These are phyloP conservation scores for Saccopteryx bilineata DNA, from an alignment of 2,113 vertebrate species.

Conservation along the genomic window DNA sequence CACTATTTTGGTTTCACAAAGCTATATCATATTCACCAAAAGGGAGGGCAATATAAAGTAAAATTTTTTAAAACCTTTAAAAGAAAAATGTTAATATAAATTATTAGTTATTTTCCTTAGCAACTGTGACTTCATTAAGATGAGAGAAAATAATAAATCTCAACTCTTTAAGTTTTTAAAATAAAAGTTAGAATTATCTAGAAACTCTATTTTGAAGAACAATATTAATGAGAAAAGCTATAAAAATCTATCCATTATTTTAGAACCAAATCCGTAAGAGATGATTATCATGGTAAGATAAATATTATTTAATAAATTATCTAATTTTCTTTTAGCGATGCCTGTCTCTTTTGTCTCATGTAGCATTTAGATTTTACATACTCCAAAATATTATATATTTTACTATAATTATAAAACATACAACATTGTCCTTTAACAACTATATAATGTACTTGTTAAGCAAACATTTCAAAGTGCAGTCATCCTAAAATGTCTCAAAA, in stretches of 20 bases:
- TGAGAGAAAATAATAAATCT: conserved; percentile 43
- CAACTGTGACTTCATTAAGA: conserved; percentile 28
- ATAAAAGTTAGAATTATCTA: conserved; percentile 50
- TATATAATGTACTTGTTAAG: not conserved
- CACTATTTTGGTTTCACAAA: conserved; percentile 27
- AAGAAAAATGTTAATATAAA: conserved; percentile 58
- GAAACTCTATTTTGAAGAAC: conserved; percentile 52
- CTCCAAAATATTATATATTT: not conserved
- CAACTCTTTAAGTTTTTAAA: conserved; percentile 26
- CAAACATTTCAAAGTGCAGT: conserved; percentile 29
- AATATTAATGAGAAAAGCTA: conserved; percentile 31
- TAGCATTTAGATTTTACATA: not conserved
- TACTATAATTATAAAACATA: not conserved
- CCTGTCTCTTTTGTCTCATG: not conserved
- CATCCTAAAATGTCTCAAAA: not conserved
- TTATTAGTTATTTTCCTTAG: not conserved
- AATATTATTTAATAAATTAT: conserved; percentile 6
- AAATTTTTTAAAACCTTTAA: not conserved
- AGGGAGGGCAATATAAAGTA: not conserved
- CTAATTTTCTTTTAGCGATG: not conserved
- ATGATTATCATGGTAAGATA: not conserved
- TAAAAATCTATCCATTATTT: conserved; percentile 49
- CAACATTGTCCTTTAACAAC: not conserved
- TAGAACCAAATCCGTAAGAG: not conserved
- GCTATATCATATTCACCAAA: not conserved